Percentiles rank a stretch among this genome's conserved stretches.
Conservation (phyloP, 2,797 vertebrate genomes). For the Gallinago stenura region DNA sequence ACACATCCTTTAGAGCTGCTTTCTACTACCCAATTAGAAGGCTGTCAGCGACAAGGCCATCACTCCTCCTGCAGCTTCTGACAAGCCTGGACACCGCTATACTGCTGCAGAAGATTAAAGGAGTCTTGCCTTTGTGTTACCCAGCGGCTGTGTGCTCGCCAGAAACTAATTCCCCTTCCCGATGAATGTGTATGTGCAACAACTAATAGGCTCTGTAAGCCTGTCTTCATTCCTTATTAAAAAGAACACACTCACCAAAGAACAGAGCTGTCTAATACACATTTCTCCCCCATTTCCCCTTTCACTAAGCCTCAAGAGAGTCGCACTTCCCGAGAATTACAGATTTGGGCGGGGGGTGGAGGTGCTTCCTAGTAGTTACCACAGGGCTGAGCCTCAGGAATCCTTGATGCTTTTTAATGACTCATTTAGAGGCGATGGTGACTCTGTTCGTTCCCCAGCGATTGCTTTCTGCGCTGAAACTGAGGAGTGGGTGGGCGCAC, state of each 20-base stretch:
- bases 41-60: slow-evolving; percentile 72
- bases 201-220: slow-evolving; percentile 24
- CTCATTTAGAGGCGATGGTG: not conserved
- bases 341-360: not conserved
- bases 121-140: slow-evolving; percentile 16
- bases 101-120: slow-evolving; percentile 53
- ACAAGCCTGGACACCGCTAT: slow-evolving; percentile 15
- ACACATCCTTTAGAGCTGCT: slow-evolving; percentile 62
- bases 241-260: not conserved
- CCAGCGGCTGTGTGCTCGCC: not conserved
- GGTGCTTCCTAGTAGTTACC: not conserved
- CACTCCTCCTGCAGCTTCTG: slow-evolving; percentile 67
- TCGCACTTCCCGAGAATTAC: not conserved
- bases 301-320: not conserved
- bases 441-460: not conserved
- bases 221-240: not conserved
- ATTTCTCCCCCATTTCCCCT: not conserved
- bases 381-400: not conserved
- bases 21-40: slow-evolving; percentile 74
- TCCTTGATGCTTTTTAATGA: not conserved
- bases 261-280: not conserved
- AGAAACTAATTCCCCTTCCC: slow-evolving; percentile 43
- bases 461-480: not conserved
- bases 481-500: not conserved
- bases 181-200: slow-evolving; percentile 1